Evolutionary conservation across 2,888 invertebrate genomes (phyloP), one percentile per base, ranked within the genome.

Genomic region (Papilio gigon): DNA sequence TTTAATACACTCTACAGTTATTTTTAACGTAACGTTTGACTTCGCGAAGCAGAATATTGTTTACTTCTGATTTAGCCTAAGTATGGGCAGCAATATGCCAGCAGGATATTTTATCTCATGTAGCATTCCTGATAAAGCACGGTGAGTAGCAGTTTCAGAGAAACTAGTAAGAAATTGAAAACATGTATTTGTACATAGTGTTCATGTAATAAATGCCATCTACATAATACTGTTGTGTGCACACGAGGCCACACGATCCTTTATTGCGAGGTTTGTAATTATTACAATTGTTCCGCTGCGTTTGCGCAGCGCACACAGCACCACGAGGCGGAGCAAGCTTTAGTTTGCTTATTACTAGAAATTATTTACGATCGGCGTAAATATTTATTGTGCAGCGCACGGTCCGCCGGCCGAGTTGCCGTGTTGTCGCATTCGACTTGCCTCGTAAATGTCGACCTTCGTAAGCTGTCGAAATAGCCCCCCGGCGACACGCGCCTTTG

Each of bases 321-420:
- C 14, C 17, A 56, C 30, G 30, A 9, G 30, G 3, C 53, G 17
- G 53, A 56, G 30, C 30, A 14, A 27, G 53, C 27, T 63, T 47
- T 17, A 25, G 20, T 63, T 47, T 30, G 47, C 33, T 44, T 17
- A 33, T 33, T 63, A 63, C 62, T 33, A 30, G 47, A 63, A 63
- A 63, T 63, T 37, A 47, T 63, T 63, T 63, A 63, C 64, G 64
- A 50, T 1, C 35, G 17, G 27, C 44, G 64, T 35, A 53, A 53
- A 59, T 64, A 59, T 67, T 70, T 61, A 68, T 63, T 58, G 56
- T 62, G 62, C 22, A 17, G 44, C 17, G 20, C 20, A 58, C 58
- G 65, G 17, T 65, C 27, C 30, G 30, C 11, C 25, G 53, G 30
- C 22, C 35, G 27, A 27, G 20, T 47, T 47, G 30, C 22, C 35